Evolutionary conservation across 2,797 vertebrate species (phyloP), one percentile per base, ranked within the genome.

Genomic region (Sebastes oblongus): DNA sequence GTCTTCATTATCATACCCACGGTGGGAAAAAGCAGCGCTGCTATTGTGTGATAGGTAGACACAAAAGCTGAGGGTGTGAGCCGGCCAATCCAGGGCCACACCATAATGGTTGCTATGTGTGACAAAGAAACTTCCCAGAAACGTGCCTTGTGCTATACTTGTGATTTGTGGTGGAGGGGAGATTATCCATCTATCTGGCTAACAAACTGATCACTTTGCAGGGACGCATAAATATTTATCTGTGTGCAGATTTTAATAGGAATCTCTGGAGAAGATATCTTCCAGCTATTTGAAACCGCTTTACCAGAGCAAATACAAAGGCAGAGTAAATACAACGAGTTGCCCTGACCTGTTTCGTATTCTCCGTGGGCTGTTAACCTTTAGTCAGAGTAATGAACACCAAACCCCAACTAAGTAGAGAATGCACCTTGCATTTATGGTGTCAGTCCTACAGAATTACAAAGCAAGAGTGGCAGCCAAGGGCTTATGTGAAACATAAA

Each of bases 21-120:
- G 95, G 96, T 97, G 96, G 97, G 96, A 97, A 97, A 93, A 95
- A 91, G 86, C 87, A 22, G 50, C 20, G 0, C 70, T 6, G 69
- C 89, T 90, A 94, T 96, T 96, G 93, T 95, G 78, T 91, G 88
- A 87, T 88, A 88, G 90, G 86, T 77, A 88, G 91, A 94, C 91
- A 95, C 88, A 94, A 94, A 95, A 89, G 89, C 92, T 80, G 90
- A 88, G 88, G 90, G 86, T 80, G 85, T 92, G 95, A 94, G 89
- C 94, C 83, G 82, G 84, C 89, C 88, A 84, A 92, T 94, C 82
- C 86, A 86, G 71, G 11, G 70, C 81, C 81, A 90, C 83, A 60
- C 82, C 24, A 79, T 72, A 77, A 84, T 80, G 82, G 86, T 88
- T 90, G 83, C 81, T 85, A 78, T 83, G 80, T 78, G 77, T 84